phyloP scores from a whole-genome alignment of 2,113 vertebrate genomes.

The Eulacestoma nigropectus region DNA sequence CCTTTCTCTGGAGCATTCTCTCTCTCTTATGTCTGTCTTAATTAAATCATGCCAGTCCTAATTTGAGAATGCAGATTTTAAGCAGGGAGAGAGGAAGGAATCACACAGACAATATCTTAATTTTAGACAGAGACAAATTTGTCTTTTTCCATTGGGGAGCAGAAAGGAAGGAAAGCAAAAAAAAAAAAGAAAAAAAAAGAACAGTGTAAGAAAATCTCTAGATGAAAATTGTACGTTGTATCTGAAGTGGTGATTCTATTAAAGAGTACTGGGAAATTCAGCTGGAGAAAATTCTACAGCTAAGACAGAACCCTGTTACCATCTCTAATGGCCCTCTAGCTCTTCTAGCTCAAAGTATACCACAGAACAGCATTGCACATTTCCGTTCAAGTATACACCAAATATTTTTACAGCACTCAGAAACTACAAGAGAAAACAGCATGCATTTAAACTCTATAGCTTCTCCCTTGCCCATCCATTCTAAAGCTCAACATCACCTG shows the following conservation, averaged over 20 bases:
- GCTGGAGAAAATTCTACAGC: not conserved
- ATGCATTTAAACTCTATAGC: not conserved
- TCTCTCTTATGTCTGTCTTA: slow-evolving; percentile 48
- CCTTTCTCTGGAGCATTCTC: slow-evolving; percentile 6
- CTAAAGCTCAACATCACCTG: not conserved
- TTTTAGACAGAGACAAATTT: slow-evolving; percentile 31
- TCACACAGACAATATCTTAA: not conserved
- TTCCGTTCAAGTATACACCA: not conserved
- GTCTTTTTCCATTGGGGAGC: not conserved
- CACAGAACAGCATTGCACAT: not conserved
- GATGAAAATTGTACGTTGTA: not conserved
- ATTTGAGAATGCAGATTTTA: slow-evolving; percentile 27
- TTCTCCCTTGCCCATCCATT: not conserved
- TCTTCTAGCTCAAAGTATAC: not conserved
- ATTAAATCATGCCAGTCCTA: slow-evolving; percentile 32
- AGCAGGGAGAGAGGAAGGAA: not conserved
- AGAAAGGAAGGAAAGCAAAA: not conserved
- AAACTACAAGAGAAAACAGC: not conserved
- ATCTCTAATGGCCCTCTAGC: not conserved
- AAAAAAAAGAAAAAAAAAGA: too few species aligned
- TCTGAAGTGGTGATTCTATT: not conserved
- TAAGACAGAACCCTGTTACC: not conserved
- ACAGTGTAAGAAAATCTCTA: not conserved
- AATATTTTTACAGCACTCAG: not conserved
- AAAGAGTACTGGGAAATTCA: not conserved